A percentile compares a stretch with the other conserved stretches of the same genome.
These are phyloP conservation scores for Scopus umbretta DNA, from an alignment of 2,113 vertebrate species.

Conservation along the genomic window DNA sequence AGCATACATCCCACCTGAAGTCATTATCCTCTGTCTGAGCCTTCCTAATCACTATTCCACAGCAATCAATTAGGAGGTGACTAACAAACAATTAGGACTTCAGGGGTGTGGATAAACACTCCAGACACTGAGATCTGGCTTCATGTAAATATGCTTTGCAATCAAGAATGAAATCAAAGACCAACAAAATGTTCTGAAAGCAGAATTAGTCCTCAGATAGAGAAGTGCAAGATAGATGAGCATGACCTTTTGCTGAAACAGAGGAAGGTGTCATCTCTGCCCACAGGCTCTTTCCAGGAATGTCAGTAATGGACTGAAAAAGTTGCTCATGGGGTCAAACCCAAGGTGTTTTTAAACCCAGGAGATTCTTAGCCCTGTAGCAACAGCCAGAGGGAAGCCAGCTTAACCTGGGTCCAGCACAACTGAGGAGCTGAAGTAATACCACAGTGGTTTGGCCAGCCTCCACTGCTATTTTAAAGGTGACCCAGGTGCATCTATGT, in stretches of 20 bases:
- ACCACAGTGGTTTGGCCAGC: neutral
- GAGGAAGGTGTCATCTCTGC: neutral
- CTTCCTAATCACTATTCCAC: neutral
- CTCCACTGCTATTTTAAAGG: neutral
- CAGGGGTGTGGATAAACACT: slow-evolving; percentile 3
- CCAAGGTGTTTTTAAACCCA: neutral
- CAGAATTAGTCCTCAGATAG: neutral
- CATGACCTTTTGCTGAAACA: neutral
- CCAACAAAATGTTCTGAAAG: neutral
- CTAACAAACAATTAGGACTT: slow-evolving; percentile 38
- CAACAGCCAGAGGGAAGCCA: neutral
- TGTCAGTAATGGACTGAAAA: neutral
- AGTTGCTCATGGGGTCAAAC: neutral
- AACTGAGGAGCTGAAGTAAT: neutral
- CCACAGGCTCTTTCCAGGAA: neutral
- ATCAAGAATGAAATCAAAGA: neutral
- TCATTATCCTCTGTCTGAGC: neutral
- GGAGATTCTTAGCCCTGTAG: neutral
- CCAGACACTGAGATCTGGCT: neutral
- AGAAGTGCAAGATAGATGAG: neutral
- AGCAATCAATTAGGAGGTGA: slow-evolving; percentile 22
- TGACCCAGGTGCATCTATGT: neutral
- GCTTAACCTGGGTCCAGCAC: neutral
- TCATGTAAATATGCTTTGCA: neutral
- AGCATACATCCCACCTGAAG: neutral